Evolutionary conservation across 2,113 vertebrate genomes (phyloP).

Genomic region (Corvus moneduloides): DNA sequence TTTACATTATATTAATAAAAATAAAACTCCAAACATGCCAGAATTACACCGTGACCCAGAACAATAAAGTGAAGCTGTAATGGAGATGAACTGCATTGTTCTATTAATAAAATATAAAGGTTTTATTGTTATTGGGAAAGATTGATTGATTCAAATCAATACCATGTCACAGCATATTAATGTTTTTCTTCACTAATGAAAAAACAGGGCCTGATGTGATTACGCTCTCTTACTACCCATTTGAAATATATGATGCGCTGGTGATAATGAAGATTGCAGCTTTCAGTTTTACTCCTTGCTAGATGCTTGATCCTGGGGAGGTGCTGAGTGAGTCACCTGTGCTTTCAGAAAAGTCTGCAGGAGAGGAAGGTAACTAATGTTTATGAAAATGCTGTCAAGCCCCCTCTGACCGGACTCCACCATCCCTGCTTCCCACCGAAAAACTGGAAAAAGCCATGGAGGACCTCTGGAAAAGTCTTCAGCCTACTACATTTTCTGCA

Average conservation of each 20-base stretch:
- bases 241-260: constrained; percentile 23
- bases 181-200: constrained; percentile 51
- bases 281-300: not conserved
- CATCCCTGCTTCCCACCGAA: not conserved
- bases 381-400: not conserved
- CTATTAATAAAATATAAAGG: constrained; percentile 70
- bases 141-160: constrained; percentile 65
- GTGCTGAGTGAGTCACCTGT: not conserved
- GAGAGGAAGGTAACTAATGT: not conserved
- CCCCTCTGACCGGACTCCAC: not conserved
- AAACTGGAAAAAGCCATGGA: not conserved
- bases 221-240: constrained; percentile 6
- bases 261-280: constrained; percentile 34
- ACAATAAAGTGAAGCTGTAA: constrained; percentile 50
- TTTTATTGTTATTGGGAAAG: constrained; percentile 63
- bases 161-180: constrained; percentile 50
- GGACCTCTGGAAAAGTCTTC: not conserved
- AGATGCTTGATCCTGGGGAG: not conserved
- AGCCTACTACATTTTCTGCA: not conserved
- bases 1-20: constrained; percentile 56
- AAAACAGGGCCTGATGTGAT: constrained; percentile 35
- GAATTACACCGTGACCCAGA: constrained; percentile 35
- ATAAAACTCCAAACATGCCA: constrained; percentile 22
- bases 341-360: not conserved
- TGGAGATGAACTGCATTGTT: constrained; percentile 43